Base-by-base conservation (phyloP, 2,113 vertebrate genomes). In the Plecturocebus donacophilus region DNA sequence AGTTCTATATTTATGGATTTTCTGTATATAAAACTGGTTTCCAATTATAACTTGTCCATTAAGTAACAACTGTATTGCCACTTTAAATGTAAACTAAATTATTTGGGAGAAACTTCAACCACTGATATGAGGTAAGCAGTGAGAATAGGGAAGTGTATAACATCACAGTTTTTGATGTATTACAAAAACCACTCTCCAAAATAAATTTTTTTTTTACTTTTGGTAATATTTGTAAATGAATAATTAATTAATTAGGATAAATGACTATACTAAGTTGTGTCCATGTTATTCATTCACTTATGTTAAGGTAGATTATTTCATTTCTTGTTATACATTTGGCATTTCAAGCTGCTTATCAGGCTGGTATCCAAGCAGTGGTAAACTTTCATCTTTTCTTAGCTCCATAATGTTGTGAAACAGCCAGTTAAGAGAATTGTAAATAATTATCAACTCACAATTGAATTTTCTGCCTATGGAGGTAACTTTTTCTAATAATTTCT, bases 181-280 rank as follows among this genome's bases (percentile, higher is more conserved):
- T 94, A 91, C 38, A 68, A 95, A 91, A 92, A 85, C 97, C 97
- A 94, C 80, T 97, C 61, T 97, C 47, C 90, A 95, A 98, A 98
- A 96, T 98, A 96, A 98, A 98, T 95, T 97, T 96, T 98, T 98
- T 98, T 98, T 98, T n/a, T 98, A 98, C 90, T 98, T 99, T 98
- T 98, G 96, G 80, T 11, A 97, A 82, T 97, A 95, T 92, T 85
- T 98, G 95, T 75, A 97, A 93, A 96, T 96, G 98, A 79, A 92
- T 95, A 9, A 82, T 96, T 98, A 83, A 95, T 97, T 98, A 91
- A 86, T 77, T 94, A 96, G 38, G 76, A 70, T 94, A 71, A 90
- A 97, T 64, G 94, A 76, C 73, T 91, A 61, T 2, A 91, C 64
- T 71, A 90, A 80, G 30, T 64, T 94, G 77, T 97, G 73, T 95